Evolutionary conservation across 2,113 vertebrate genomes (phyloP), one percentile per base, ranked within the genome.

Genomic region (Lepus europaeus): DNA sequence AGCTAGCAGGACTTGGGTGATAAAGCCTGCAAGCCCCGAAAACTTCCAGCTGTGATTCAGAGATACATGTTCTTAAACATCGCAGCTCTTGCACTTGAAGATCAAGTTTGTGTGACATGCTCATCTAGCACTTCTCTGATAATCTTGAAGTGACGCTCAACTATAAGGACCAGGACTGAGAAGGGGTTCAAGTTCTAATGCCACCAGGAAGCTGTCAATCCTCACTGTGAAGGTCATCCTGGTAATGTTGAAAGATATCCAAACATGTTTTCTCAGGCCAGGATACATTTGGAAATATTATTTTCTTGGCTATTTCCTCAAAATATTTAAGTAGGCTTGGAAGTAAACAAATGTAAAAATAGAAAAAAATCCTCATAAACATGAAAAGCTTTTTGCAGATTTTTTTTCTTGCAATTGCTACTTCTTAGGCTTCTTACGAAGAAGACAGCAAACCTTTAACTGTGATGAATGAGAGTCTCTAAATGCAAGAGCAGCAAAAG

Each of bases 281-380:
- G 39, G 33, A 69, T 9, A 29, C 45, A 78, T 68, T 68, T 91
- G 80, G 45, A 95, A 93, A 82, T 56, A 72, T 53, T 70, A n/a
- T 45, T 87, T 92, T 88, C 78, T 76, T 83, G 29, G 45, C 31
- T 36, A 7, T 73, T 84, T 90, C 64, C 78, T 96, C 22, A 93
- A 78, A 91, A 91, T 45, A 74, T 36, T 83, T 27, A 86, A 73
- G 73, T 39, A n/a, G 14, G 17, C 56, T 80, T 69, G 61, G 85
- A 93, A 83, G 27, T 36, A 80, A 81, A n/a, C 29, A 91, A 49
- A 92, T 89, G 56, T 81, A 23, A 12, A 94, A 81, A 45, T 61
- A 25, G 39, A 74, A 23, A 45, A 87, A 83, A 91, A 76, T 83
- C 69, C 16, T 63, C 78, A 45, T 61, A 86, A 66, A 74, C 27